Evolutionary conservation across 2,797 vertebrate species (phyloP), one percentile per base, ranked within the genome.

Genomic region (Pseudopleuronectes americanus): DNA sequence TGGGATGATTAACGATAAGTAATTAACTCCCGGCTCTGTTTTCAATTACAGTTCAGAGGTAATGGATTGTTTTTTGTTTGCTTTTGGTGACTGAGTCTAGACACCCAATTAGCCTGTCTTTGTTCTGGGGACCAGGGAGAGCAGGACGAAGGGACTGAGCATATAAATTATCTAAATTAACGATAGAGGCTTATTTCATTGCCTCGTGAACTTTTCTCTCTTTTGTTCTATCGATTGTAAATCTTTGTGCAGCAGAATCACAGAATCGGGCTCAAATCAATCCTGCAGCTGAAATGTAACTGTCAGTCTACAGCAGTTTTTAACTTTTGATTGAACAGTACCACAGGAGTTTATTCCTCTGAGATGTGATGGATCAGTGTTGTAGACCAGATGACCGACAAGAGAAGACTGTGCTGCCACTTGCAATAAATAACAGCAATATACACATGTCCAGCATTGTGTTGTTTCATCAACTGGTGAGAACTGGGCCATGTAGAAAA

Each of bases 21-120:
- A 78, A 87, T 89, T 84, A 85, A 72, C 80, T 64, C 53, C 6
- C 33, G 67, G 73, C 57, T 74, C n/a, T 79, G 62, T 79, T 87
- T 87, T 79, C 83, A 84, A 79, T 88, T 87, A 87, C 79, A 88
- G 69, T 80, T 86, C 71, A 80, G 78, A 57, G 56, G 62, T 80
- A 84, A 85, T 80, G 3, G 74, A 69, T 84, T 74, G 69, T 56
- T 79, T 83, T 47, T 81, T 83, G 57, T 81, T 62, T 74, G 49
- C 52, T 83, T 62, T 81, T 56, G 73, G 59, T 61, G 43, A 56
- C 59, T 1, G 2, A 79, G 62, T 74, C 68, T 71, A 76, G 79
- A 79, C 79, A 79, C 57, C 68, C 81, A 86, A 87, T 90, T 86
- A 91, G 78, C 33, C 64, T 0, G 12, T 59, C 71, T 86, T 86